Conservation (phyloP, 1,140 invertebrate species). For the Brachionus sp. region DNA sequence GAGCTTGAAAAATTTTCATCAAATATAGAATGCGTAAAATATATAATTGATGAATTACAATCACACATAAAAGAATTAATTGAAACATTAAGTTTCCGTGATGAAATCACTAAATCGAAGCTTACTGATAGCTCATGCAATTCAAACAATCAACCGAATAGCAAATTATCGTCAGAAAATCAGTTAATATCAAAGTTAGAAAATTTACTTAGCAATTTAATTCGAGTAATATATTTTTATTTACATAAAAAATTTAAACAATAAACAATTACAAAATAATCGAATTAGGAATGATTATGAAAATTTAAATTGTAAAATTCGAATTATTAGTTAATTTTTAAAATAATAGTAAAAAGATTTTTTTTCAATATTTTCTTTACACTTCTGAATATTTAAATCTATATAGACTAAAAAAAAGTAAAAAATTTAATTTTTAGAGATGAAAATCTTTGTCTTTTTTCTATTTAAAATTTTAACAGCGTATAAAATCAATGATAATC, state of each 20-base stretch:
- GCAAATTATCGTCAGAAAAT: background rate
- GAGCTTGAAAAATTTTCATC: background rate
- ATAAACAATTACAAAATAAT: background rate
- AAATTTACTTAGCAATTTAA: slow-evolving; percentile 21
- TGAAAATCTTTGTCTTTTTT: no score
- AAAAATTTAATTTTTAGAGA: no score
- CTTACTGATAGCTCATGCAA: background rate
- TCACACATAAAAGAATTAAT: slow-evolving; percentile 33
- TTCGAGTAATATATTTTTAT: slow-evolving; percentile 34
- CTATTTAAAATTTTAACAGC: no score
- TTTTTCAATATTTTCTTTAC: no score
- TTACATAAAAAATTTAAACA: slow-evolving; percentile 21
- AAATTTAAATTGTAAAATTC: no score
- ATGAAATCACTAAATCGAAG: background rate
- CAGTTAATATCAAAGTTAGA: slow-evolving; percentile 7
- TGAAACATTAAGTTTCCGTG: background rate
- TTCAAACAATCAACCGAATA: background rate
- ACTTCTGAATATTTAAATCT: no score
- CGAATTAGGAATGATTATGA: background rate
- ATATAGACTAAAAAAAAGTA: no score
- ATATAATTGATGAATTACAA: slow-evolving; percentile 31
- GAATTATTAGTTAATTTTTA: no score
- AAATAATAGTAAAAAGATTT: no score
- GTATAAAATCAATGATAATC: no score
- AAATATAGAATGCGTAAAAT: background rate